These are phyloP conservation scores for Melanostoma mellinum DNA, from an alignment of 2,888 invertebrate genomes.

Conservation along the genomic window DNA sequence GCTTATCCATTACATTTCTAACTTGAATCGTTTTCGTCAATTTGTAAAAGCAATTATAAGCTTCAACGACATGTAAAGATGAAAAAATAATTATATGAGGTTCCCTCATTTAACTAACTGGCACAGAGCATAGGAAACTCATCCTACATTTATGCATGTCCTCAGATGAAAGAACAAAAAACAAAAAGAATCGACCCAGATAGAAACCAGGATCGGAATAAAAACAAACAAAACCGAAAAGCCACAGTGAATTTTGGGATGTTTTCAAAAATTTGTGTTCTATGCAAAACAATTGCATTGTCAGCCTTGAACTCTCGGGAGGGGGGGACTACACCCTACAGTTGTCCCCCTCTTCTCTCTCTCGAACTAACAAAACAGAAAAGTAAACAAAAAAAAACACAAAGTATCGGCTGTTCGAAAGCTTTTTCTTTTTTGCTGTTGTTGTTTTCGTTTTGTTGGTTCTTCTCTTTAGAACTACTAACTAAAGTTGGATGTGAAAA, in stretches of 20 bases:
- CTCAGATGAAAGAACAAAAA: neutral
- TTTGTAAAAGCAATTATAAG: slow-evolving; percentile 64
- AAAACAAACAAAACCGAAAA: neutral
- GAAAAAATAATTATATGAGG: slow-evolving; percentile 50
- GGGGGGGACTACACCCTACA: neutral
- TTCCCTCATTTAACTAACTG: slow-evolving; percentile 14
- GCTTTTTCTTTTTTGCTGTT: neutral
- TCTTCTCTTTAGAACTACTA: too few species aligned
- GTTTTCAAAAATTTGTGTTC: slow-evolving; percentile 19
- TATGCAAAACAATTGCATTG: slow-evolving; percentile 6
- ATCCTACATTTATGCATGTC: too few species aligned
- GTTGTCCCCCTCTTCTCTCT: neutral
- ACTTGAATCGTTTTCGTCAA: slow-evolving; percentile 44
- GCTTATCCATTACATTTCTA: slow-evolving; percentile 55
- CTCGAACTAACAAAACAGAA: slow-evolving; percentile 1
- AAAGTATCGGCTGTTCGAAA: slow-evolving; percentile 10
- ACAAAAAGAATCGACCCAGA: slow-evolving; percentile 31
- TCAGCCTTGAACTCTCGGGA: slow-evolving; percentile 52
- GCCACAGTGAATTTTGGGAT: slow-evolving; percentile 30
- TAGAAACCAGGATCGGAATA: slow-evolving; percentile 1
- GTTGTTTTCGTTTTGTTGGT: neutral
- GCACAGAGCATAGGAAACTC: neutral
- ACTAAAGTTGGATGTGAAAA: neutral
- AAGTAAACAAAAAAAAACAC: slow-evolving; percentile 24
- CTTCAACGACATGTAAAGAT: slow-evolving; percentile 36